Evolutionary conservation across 1,140 invertebrate genomes (phyloP), one percentile per base, ranked within the genome.

Genomic region (Octopus bimaculoides): DNA sequence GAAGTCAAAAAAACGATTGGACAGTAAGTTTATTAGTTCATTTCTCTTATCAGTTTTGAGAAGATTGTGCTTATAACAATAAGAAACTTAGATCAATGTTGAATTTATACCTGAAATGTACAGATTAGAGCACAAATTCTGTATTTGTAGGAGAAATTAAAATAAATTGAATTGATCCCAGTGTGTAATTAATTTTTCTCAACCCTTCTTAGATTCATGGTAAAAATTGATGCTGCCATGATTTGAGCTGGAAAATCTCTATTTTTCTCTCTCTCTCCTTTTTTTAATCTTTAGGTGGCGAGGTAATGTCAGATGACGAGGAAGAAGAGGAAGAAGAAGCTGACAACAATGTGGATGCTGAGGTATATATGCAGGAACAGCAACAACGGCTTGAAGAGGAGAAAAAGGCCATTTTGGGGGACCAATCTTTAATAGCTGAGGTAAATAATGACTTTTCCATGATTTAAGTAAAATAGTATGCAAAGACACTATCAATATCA

Each of bases 381-480:
- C 87, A 92, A 81, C 83, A 84, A 10, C 89, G 90, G 81, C 84
- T 93, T 74, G 91, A 92, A 79, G 85, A 91, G 77, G 92, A 94
- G 80, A 91, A 92, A 78, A 82, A 89, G 76, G 88, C 89, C 53
- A 91, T 93, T 78, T 82, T 93, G 10, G 90, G 90, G 79, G 90
- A 93, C 83, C 90, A 91, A 80, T 88, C 88, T 61, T 85, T 93
- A 73, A 89, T 92, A 79, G 87, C 89, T 54, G 91, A 92, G 86
- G 91, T 92, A 81, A 76, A 78, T 20, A 9, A 6, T 71, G 26
- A 3, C 26, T 41, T 41, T 41, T 41, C 26, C 1, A 41, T 41
- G 26, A 41, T 41, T 41, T 41, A 41, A 41, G 26, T 41, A 41
- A 41, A 41, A 41, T 41, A 41, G 26, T 41, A 41, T 41, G 26